These are phyloP conservation scores for Daphoenositta chrysoptera DNA, from an alignment of 2,113 vertebrate genomes.

Conservation along the genomic window DNA sequence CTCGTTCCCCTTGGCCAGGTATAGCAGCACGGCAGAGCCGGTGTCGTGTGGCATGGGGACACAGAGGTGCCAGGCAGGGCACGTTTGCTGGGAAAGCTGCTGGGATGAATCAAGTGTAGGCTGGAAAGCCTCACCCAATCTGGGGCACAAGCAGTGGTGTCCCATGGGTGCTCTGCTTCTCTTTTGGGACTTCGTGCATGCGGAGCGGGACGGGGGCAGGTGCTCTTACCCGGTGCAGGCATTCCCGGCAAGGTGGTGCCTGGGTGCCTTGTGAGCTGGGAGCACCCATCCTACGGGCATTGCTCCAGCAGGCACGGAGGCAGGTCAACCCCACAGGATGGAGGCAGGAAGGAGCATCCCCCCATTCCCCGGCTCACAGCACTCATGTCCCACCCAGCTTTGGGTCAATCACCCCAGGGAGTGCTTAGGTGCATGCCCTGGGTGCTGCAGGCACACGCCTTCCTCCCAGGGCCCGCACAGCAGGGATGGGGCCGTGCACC, in stretches of 20 bases:
- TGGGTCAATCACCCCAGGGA: not conserved
- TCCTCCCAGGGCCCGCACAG: rapidly evolving
- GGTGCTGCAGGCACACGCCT: not conserved
- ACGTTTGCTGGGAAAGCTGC: rapidly evolving
- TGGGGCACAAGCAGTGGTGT: not conserved
- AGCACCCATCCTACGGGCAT: not conserved
- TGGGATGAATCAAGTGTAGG: not conserved
- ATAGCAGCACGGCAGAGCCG: rapidly evolving
- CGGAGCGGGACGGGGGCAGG: rapidly evolving
- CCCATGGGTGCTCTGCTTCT: not conserved
- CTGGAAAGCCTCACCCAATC: not conserved
- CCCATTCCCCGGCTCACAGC: rapidly evolving
- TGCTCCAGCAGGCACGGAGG: rapidly evolving
- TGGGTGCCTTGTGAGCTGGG: not conserved
- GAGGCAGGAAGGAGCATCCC: not conserved
- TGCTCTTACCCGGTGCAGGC: rapidly evolving
- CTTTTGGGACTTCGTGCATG: not conserved
- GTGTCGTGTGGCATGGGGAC: rapidly evolving
- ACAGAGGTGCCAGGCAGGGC: not conserved
- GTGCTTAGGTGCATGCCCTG: not conserved
- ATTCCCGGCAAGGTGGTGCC: not conserved
- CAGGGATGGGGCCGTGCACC: rapidly evolving
- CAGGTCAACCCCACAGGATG: not conserved
- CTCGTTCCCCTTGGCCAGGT: not conserved
- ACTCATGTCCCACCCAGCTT: not conserved